Evolutionary conservation across 2,888 invertebrate genomes (phyloP), one percentile per base, ranked within the genome.

Genomic region (Netelia melanura): DNA sequence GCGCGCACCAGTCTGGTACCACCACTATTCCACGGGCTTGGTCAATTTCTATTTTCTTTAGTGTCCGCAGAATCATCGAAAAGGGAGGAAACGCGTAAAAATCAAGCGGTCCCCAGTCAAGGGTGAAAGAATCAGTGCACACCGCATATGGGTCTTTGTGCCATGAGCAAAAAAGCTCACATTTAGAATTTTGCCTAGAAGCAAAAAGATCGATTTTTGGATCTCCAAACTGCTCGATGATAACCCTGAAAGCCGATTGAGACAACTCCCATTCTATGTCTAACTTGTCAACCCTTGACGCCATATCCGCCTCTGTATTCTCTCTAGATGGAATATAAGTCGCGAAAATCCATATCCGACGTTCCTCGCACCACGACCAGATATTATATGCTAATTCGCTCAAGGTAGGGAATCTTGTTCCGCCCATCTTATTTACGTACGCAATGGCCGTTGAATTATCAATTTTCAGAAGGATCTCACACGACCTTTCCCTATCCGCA

Each of bases 201-300:
- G 77, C 85, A 54, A 83, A 81, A 23, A 83, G 48, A 43, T 85
- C 85, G 1, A 81, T 72, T 43, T 83, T 74, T 2, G 79, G 25
- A 9, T 44, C 9, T 10, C 85, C 85, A 17, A 83, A 85, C 10
- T n/a, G 17, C 1, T 25, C n/a, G 0, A 21, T n/a, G 10, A 85
- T 85, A 10, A 56, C 52, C 10, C 17, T 17, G n/a, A 80, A 85
- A 10, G 64, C 79, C 11, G 10, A 10, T 0, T 17, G 10, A 43
- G 81, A 65, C 2, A 85, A 68, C 23, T 87, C 79, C 85, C 81
- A 87, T 54, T 86, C 86, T 1, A 80, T 75, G 14, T 86, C 84
- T 3, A 78, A 11, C 21, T 81, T 81, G 9, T 67, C 72, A 17
- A 80, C 56, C 67, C 80, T 80, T 10, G 82, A 83, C 10, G 77